A percentile compares a stretch with the other conserved stretches of the same genome.
Conservation (phyloP, 2,113 vertebrate genomes). For the Callopanchax toddi region DNA sequence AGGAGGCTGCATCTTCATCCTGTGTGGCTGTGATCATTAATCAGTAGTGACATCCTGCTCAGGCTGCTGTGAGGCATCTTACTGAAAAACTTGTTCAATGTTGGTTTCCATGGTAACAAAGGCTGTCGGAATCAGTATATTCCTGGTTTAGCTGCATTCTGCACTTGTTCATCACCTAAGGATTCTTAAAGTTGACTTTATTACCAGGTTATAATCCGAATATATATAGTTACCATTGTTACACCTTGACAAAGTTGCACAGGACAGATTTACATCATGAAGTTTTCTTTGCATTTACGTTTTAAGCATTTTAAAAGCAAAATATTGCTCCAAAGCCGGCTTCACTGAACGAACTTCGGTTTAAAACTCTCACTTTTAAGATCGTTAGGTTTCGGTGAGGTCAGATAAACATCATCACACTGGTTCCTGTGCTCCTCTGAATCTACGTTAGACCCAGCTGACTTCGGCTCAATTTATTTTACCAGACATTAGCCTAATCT, state of each 20-base stretch:
- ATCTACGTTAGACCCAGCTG: not conserved
- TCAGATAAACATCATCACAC: not conserved
- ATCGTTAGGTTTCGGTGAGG: not conserved
- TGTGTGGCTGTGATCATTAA: not conserved
- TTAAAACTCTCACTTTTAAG: not conserved
- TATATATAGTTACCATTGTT: constrained; percentile 5
- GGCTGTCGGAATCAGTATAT: not conserved
- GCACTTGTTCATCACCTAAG: not conserved
- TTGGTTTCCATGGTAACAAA: not conserved
- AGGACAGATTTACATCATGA: no score
- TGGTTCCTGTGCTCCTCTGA: not conserved
- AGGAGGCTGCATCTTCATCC: not conserved
- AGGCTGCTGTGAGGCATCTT: not conserved
- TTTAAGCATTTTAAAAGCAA: not conserved
- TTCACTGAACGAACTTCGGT: not conserved
- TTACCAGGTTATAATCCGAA: not conserved
- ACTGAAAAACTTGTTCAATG: not conserved
- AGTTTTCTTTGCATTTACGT: no score
- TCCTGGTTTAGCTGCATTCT: not conserved
- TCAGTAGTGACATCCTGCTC: not conserved
- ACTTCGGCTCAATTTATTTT: not conserved
- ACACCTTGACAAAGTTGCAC: not conserved
- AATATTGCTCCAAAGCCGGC: not conserved
- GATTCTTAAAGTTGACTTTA: no score
- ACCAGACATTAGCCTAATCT: not conserved